These are phyloP conservation scores for Scopus umbretta DNA, from an alignment of 2,113 vertebrate genomes.

Conservation along the genomic window DNA sequence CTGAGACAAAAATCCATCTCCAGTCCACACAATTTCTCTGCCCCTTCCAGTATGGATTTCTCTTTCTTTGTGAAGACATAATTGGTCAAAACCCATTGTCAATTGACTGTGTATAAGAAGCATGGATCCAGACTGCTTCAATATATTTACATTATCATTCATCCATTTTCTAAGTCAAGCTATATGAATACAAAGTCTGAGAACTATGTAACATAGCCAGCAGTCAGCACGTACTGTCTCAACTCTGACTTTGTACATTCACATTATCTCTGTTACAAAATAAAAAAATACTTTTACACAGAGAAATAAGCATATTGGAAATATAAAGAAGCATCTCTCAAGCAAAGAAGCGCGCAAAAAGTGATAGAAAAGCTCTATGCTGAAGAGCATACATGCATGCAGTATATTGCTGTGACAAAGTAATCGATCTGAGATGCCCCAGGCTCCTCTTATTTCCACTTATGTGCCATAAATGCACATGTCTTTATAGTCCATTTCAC, in stretches of 20 bases:
- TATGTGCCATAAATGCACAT: conserved; percentile 13
- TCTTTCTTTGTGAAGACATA: background rate
- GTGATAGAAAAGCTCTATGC: background rate
- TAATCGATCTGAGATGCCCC: background rate
- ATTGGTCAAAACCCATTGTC: background rate
- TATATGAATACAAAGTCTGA: background rate
- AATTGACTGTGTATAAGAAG: background rate
- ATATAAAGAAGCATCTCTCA: background rate
- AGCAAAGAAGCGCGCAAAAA: background rate
- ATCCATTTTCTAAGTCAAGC: background rate
- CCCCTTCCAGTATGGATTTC: background rate
- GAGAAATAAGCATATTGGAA: background rate
- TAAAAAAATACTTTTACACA: background rate
- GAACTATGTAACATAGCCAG: background rate
- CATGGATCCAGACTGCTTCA: background rate
- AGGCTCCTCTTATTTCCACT: background rate
- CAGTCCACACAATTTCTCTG: background rate
- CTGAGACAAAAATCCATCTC: background rate
- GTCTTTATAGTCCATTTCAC: conserved; percentile 4
- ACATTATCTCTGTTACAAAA: conserved; percentile 10
- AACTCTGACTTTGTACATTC: conserved; percentile 3
- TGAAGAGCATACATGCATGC: background rate
- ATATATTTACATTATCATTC: background rate
- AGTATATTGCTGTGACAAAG: background rate
- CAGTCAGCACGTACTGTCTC: background rate